phyloP scores from a whole-genome alignment of 2,888 invertebrate genomes.

The Drosophila pseudotalamancana region DNA sequence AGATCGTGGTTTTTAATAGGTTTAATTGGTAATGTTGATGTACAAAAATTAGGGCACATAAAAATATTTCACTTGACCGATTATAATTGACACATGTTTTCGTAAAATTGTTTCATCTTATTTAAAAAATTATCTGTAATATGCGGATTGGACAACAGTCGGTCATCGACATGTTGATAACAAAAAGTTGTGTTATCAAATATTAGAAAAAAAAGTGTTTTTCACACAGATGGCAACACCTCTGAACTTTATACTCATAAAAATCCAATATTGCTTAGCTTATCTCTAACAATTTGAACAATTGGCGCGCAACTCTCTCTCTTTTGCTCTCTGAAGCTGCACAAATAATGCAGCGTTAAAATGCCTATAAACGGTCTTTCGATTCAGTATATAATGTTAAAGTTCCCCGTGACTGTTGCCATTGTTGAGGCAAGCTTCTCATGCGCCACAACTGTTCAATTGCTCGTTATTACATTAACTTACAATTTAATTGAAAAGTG shows the following conservation, averaged over 20 bases:
- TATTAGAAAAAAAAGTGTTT: too few species aligned
- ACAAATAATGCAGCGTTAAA: not conserved
- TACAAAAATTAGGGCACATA: too few species aligned
- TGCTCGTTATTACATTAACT: slow-evolving; percentile 9
- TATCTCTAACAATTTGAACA: slow-evolving; percentile 28
- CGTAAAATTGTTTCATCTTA: too few species aligned
- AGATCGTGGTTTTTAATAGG: too few species aligned
- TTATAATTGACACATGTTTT: too few species aligned
- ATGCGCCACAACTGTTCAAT: slow-evolving; percentile 13
- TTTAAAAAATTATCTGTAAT: too few species aligned
- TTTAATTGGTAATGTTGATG: too few species aligned
- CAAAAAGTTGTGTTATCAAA: too few species aligned
- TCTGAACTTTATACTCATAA: not conserved
- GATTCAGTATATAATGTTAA: not conserved
- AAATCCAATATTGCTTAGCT: not conserved
- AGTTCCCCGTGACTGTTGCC: not conserved
- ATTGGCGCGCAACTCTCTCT: slow-evolving; percentile 37
- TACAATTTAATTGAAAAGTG: not conserved
- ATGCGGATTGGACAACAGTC: too few species aligned
- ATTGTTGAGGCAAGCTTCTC: not conserved
- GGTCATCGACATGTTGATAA: too few species aligned
- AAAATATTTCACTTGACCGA: too few species aligned
- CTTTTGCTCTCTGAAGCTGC: not conserved
- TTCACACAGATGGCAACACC: slow-evolving; percentile 28
- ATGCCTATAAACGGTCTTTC: not conserved